Percentiles rank a stretch among this genome's conserved stretches.
phyloP scores from a whole-genome alignment of 2,113 vertebrate genomes.

The Pavo muticus region DNA sequence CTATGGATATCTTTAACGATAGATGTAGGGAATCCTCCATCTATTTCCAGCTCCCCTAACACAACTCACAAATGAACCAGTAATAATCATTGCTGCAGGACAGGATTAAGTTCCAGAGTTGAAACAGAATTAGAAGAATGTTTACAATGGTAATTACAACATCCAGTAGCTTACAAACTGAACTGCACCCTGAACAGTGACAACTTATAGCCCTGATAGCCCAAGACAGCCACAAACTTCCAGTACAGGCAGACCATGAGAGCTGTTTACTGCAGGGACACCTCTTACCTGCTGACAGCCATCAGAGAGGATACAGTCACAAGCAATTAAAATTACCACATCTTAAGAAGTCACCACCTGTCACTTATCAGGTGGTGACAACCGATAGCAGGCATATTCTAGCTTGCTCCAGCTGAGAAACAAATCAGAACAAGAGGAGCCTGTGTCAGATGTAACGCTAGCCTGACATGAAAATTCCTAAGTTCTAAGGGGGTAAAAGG shows the following conservation, averaged over 20 bases:
- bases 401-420: neutral
- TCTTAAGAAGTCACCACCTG: constrained; percentile 35
- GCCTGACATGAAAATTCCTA: neutral
- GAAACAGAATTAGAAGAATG: neutral
- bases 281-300: neutral
- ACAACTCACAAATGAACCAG: neutral
- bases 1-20: neutral
- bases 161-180: neutral
- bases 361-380: constrained; percentile 14
- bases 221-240: neutral
- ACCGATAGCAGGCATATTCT: neutral
- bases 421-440: neutral
- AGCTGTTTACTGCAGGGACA: neutral
- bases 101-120: neutral
- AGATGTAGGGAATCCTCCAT: neutral
- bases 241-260: neutral
- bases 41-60: neutral
- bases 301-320: neutral
- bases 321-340: neutral
- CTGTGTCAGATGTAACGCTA: neutral
- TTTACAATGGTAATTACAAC: neutral
- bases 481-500: neutral
- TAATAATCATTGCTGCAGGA: neutral
- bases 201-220: neutral
- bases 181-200: fast-evolving